phyloP scores from a whole-genome alignment of 2,888 invertebrate genomes.

The Protophormia terraenovae region DNA sequence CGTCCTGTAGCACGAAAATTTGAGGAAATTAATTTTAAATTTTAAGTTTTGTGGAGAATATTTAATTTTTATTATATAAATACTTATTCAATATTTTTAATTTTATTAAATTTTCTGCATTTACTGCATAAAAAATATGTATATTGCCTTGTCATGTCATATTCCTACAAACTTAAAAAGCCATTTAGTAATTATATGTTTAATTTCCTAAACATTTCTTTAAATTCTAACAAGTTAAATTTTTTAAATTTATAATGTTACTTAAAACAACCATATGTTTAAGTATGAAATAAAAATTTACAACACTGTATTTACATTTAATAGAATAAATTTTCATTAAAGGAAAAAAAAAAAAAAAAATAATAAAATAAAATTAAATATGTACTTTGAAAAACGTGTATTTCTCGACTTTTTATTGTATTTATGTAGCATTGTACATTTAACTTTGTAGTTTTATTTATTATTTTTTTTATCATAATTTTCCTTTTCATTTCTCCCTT shows the following conservation, averaged over 20 bases:
- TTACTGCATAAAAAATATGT: too few relatives aligned
- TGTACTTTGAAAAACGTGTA: constrained; percentile 11
- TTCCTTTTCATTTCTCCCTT: constrained; percentile 3
- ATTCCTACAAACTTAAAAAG: too few relatives aligned
- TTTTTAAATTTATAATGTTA: background rate
- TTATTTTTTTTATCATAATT: constrained; percentile 15
- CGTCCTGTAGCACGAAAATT: too few relatives aligned
- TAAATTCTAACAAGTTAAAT: background rate
- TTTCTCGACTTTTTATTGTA: background rate
- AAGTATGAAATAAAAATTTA: background rate
- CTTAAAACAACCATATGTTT: background rate
- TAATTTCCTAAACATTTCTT: background rate
- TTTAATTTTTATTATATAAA: too few relatives aligned
- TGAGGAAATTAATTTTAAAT: too few relatives aligned
- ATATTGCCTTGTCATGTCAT: too few relatives aligned
- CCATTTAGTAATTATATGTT: too few relatives aligned
- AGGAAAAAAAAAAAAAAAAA: background rate
- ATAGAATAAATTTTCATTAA: constrained; percentile 31
- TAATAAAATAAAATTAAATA: too few relatives aligned
- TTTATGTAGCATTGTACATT: constrained; percentile 25
- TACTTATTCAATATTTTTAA: too few relatives aligned
- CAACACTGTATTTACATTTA: background rate
- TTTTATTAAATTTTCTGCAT: too few relatives aligned
- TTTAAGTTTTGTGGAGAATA: too few relatives aligned
- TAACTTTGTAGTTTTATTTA: constrained; percentile 55